These are phyloP conservation scores for Zaprionus lineosus DNA, from an alignment of 2,888 invertebrate species.

Conservation along the genomic window DNA sequence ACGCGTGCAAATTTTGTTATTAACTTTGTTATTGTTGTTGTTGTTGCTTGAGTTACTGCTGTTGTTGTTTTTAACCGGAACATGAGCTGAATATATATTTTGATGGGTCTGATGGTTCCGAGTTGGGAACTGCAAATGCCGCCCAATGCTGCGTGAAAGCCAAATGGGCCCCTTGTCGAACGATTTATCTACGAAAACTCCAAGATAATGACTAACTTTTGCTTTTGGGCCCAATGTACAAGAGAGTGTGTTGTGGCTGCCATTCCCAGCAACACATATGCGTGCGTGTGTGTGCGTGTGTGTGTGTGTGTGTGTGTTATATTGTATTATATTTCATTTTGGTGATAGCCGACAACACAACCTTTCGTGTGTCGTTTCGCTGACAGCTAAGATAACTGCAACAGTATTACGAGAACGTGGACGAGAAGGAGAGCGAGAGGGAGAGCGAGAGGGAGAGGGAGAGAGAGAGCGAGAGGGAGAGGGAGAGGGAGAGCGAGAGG, in stretches of 20 bases:
- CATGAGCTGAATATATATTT: slow-evolving; percentile 37
- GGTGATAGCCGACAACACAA: slow-evolving; percentile 51
- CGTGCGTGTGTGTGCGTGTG: not conserved
- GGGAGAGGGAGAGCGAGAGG: no score
- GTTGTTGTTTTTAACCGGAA: slow-evolving; percentile 27
- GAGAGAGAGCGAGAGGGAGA: no score
- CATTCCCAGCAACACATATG: not conserved
- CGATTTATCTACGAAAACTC: slow-evolving; percentile 76
- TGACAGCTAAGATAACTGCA: slow-evolving; percentile 63
- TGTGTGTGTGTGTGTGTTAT: slow-evolving; percentile 29
- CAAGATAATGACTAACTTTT: slow-evolving; percentile 71
- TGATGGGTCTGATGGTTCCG: slow-evolving; percentile 19
- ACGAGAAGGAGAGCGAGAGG: not conserved
- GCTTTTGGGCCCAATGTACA: no score
- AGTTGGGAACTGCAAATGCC: slow-evolving; percentile 30
- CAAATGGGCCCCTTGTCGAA: slow-evolving; percentile 24
- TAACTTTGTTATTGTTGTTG: no score
- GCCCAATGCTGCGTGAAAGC: slow-evolving; percentile 41
- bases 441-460: no score
- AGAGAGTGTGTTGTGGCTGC: no score
- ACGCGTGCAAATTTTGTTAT: slow-evolving; percentile 6
- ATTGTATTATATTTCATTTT: slow-evolving; percentile 72
- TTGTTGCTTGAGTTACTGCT: no score
- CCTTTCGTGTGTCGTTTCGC: slow-evolving; percentile 18
- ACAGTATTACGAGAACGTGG: slow-evolving; percentile 45